phyloP scores from a whole-genome alignment of 2,797 vertebrate species.

The Champsocephalus gunnari region DNA sequence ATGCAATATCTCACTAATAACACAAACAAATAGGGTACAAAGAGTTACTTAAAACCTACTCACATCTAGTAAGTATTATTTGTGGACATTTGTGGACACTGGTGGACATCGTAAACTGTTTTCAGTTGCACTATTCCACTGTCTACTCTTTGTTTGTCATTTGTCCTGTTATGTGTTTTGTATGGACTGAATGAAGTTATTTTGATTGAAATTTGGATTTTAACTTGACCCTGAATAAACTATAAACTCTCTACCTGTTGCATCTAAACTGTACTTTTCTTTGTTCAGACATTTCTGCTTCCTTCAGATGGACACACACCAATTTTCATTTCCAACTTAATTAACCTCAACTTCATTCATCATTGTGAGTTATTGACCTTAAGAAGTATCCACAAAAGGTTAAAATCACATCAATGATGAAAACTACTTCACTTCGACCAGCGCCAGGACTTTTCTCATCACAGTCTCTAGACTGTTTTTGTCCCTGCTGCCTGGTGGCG shows the following conservation, averaged over 20 bases:
- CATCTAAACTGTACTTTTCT: background rate
- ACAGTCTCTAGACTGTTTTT: background rate
- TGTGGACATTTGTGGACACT: too few species aligned
- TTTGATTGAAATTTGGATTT: too few species aligned
- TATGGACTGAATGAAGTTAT: too few species aligned
- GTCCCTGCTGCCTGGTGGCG: background rate
- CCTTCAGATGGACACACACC: background rate
- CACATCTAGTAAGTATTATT: too few species aligned
- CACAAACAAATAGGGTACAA: background rate
- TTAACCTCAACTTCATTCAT: background rate
- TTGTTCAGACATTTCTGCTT: background rate
- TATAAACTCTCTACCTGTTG: background rate
- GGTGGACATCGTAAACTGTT: too few species aligned
- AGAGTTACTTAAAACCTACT: background rate
- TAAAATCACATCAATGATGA: constrained; percentile 1
- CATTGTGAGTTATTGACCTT: constrained; percentile 3
- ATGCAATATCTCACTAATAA: background rate
- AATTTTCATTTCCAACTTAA: background rate
- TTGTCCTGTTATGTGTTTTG: too few species aligned
- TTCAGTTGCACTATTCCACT: too few species aligned
- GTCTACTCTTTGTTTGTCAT: too few species aligned
- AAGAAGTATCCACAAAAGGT: background rate
- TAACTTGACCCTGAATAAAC: background rate
- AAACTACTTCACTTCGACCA: constrained; percentile 2
- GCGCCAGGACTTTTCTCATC: constrained; percentile 4